phyloP scores from a whole-genome alignment of 2,888 invertebrate genomes.

The Drosophila nigricruria region DNA sequence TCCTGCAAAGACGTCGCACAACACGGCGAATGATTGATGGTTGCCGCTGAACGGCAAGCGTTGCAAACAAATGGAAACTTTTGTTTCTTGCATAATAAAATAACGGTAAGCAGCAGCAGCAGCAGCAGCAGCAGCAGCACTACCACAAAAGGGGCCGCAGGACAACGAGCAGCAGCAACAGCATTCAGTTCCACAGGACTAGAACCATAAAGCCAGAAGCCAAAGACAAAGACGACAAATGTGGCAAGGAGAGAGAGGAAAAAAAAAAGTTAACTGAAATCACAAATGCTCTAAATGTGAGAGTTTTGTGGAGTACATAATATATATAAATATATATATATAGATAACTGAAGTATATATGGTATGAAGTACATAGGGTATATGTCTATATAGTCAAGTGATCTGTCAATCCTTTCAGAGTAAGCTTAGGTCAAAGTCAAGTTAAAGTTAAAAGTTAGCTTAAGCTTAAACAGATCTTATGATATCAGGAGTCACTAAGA shows the following conservation, averaged over 20 bases:
- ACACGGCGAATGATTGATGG: conserved; percentile 80
- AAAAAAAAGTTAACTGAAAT: not conserved
- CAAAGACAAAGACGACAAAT: conserved; percentile 12
- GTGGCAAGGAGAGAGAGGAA: not conserved
- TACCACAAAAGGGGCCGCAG: conserved; percentile 9
- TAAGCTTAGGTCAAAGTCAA: not conserved
- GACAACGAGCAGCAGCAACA: conserved; percentile 9
- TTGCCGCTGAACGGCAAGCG: conserved; percentile 71
- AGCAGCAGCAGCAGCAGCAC: not conserved
- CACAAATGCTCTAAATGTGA: conserved; percentile 13
- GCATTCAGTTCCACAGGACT: conserved; percentile 4
- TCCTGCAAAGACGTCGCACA: conserved; percentile 65
- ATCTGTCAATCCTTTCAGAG: not conserved
- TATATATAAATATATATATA: not conserved
- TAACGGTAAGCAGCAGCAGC: conserved; percentile 57
- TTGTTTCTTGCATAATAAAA: conserved; percentile 81
- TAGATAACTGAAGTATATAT: not conserved
- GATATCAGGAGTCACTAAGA: no score
- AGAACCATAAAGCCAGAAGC: conserved; percentile 16
- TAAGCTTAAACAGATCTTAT: not conserved
- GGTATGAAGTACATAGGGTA: not conserved
- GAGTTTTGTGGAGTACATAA: not conserved
- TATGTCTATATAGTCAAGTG: not conserved
- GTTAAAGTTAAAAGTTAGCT: not conserved
- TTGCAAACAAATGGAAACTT: conserved; percentile 80